phyloP scores from a whole-genome alignment of 2,888 invertebrate genomes.

The Stenodera caucasica region DNA sequence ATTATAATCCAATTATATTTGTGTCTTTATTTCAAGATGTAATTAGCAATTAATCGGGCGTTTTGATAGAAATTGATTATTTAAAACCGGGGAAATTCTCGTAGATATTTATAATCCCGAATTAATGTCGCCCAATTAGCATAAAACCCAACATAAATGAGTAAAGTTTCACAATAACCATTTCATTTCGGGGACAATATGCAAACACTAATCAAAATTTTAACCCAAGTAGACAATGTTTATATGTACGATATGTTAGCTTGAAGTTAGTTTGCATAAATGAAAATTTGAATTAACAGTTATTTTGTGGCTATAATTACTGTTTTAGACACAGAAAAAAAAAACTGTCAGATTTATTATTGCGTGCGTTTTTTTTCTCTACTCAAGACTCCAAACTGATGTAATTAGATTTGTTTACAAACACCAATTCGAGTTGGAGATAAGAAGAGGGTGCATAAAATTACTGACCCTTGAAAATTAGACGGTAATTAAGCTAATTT shows the following conservation, averaged over 20 bases:
- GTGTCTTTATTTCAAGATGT: no score
- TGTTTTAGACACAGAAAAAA: no score
- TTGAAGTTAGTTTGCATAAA: neutral
- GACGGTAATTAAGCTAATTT: neutral
- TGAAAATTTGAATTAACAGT: neutral
- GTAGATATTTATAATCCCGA: neutral
- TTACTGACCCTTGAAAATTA: conserved; percentile 28
- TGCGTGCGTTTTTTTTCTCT: no score
- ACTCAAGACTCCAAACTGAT: neutral
- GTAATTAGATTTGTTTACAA: conserved; percentile 31
- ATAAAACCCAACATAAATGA: neutral
- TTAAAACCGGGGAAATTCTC: no score
- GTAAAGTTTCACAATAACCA: neutral
- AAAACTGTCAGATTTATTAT: no score
- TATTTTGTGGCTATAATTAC: no score
- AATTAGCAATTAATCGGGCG: no score
- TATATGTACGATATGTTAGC: neutral
- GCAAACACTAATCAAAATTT: conserved; percentile 3
- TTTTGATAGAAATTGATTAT: no score
- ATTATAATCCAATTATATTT: no score
- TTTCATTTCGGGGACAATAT: conserved; percentile 1
- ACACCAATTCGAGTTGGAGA: conserved; percentile 18
- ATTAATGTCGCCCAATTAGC: neutral
- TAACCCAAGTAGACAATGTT: neutral
- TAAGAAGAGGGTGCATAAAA: conserved; percentile 21